Evolutionary conservation across 2,113 vertebrate species (phyloP), one percentile per base, ranked within the genome.

Genomic region (Leptocoma aspasia): DNA sequence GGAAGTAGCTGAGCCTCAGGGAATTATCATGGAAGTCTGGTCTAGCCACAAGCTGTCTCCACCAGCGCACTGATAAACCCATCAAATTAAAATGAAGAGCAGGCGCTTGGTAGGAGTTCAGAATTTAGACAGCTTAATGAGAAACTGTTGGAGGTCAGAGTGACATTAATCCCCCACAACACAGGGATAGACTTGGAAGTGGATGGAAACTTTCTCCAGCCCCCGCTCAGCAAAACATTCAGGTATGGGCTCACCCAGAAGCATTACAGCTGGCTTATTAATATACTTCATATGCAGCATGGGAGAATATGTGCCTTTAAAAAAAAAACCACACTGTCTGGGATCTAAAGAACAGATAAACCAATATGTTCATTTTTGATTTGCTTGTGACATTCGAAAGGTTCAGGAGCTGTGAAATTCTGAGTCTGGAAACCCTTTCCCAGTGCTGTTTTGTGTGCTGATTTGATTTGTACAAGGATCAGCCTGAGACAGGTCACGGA

Each of bases 401-500:
- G 92, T 91, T 96, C 88, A 73, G 86, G 61, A 94, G 82, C 90
- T 96, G 96, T 92, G 78, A 94, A 95, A 94, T 93, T 90, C 64
- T 42, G 37, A 88, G 92, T 94, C 92, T 63, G 90, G 93, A 95
- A 96, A 94, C 42, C 13, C 66, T 90, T 97, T 91, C 92, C 81
- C 83, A 94, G 82, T 73, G 92, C 92, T 91, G 73, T 90, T 92
- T 78, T 94, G 88, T 93, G 95, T 96, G 95, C 96, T 97, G 97
- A 97, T 96, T 95, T 95, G 96, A 97, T 97, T 97, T 95, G 95
- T 95, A 92, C 89, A 95, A 95, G 96, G 94, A 96, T 97, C 96
- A 96, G 96, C 72, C 86, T 86, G 88, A 95, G 95, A 96, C 94
- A 96, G 96, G 96, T 97, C 95, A 97, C 1, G 4, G 93, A 91